Evolutionary conservation across 2,888 invertebrate genomes (phyloP).

Genomic region (Notocelia uddmanniana): DNA sequence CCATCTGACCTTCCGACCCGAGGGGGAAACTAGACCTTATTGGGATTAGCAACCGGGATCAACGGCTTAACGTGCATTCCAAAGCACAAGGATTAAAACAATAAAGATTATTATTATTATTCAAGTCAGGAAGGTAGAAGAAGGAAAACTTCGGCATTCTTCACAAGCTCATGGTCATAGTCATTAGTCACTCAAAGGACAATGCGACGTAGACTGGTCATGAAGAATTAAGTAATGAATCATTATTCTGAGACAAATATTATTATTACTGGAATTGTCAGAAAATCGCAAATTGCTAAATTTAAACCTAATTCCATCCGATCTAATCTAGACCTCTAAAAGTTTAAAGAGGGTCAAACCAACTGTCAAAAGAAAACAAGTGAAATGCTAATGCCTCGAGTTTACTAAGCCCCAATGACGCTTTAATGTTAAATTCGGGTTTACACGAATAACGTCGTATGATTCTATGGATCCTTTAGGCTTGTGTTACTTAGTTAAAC

Average conservation of each 20-base stretch:
- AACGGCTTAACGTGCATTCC: too few species aligned
- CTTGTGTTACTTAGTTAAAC: not conserved
- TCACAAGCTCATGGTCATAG: too few species aligned
- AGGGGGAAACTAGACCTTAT: too few species aligned
- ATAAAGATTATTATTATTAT: too few species aligned
- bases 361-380: constrained; percentile 35
- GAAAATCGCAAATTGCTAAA: not conserved
- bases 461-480: not conserved
- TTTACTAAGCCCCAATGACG: constrained; percentile 11
- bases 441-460: constrained; percentile 2
- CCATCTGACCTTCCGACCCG: too few species aligned
- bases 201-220: too few species aligned
- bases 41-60: too few species aligned
- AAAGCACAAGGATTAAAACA: too few species aligned
- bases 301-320: constrained; percentile 13
- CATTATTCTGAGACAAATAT: not conserved
- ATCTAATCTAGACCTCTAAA: constrained; percentile 16
- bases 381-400: constrained; percentile 25
- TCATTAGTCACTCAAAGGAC: too few species aligned
- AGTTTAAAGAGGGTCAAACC: constrained; percentile 25
- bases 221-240: not conserved
- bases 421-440: not conserved
- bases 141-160: too few species aligned
- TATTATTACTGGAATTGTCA: not conserved
- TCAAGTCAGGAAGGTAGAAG: too few species aligned